phyloP scores from a whole-genome alignment of 2,888 invertebrate genomes.

The Aethes cnicana region DNA sequence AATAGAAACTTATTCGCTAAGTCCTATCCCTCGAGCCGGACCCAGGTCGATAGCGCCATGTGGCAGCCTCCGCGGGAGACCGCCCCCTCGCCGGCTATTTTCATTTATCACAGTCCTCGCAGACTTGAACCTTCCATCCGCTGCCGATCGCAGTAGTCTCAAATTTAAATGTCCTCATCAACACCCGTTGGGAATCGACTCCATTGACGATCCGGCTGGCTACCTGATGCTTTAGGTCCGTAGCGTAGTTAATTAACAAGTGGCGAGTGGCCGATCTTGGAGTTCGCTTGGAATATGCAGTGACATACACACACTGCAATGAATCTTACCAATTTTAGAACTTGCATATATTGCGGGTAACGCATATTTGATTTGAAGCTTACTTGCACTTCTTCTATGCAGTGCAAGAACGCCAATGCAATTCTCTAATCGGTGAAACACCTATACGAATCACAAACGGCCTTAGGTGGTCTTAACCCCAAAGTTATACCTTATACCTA shows the following conservation, averaged over 20 bases:
- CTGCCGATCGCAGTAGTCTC: constrained; percentile 35
- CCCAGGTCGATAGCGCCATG: constrained; percentile 75
- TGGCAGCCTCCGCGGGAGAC: constrained; percentile 77
- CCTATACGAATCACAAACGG: too few relatives aligned
- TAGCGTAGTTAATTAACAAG: constrained; percentile 2
- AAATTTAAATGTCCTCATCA: constrained; percentile 38
- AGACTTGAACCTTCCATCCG: constrained; percentile 16
- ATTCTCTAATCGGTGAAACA: neutral
- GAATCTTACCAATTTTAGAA: too few relatives aligned
- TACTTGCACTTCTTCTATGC: too few relatives aligned
- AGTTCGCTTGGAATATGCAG: too few relatives aligned
- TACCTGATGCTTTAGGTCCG: too few relatives aligned
- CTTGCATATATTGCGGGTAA: too few relatives aligned
- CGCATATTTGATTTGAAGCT: too few relatives aligned
- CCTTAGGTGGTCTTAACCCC: too few relatives aligned
- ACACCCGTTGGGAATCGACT: constrained; percentile 26
- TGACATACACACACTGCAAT: too few relatives aligned
- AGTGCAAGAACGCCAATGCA: neutral
- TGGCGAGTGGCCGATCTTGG: neutral
- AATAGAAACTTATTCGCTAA: too few relatives aligned
- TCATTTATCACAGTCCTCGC: constrained; percentile 67
- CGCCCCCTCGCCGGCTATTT: constrained; percentile 77
- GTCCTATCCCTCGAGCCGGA: constrained; percentile 39
- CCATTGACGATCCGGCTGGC: too few relatives aligned
- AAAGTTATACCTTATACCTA: too few relatives aligned